Evolutionary conservation across 2,113 vertebrate genomes (phyloP).

Genomic region (Nematolebias whitei): DNA sequence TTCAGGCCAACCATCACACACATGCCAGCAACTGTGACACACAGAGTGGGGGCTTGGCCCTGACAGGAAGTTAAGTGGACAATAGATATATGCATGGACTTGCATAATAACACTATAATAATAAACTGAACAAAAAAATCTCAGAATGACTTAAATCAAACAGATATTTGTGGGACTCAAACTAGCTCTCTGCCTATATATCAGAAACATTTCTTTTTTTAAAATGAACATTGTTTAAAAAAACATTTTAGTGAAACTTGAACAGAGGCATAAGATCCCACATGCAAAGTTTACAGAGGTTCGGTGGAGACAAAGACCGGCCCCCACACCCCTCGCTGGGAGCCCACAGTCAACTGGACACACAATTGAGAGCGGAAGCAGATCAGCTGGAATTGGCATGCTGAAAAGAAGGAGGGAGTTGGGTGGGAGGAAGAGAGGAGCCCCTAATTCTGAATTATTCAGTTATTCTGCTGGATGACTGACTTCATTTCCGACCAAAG

Average conservation of each 20-base stretch:
- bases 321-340: slow-evolving; percentile 66
- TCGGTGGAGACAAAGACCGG: slow-evolving; percentile 70
- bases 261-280: slow-evolving; percentile 27
- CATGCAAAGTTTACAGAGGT: slow-evolving; percentile 56
- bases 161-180: neutral
- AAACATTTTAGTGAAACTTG: slow-evolving; percentile 34
- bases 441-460: slow-evolving; percentile 77
- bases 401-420: slow-evolving; percentile 20
- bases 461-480: slow-evolving; percentile 83
- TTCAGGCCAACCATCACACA: slow-evolving; percentile 68
- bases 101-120: neutral
- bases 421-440: slow-evolving; percentile 53
- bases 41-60: slow-evolving; percentile 38
- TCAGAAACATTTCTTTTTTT: slow-evolving; percentile 2
- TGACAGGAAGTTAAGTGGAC: slow-evolving; percentile 57
- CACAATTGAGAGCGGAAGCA: slow-evolving; percentile 78
- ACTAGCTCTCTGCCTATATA: neutral
- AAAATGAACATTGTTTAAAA: slow-evolving; percentile 12
- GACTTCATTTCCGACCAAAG: slow-evolving; percentile 80
- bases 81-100: slow-evolving; percentile 9
- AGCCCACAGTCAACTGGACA: slow-evolving; percentile 80
- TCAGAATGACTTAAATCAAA: neutral
- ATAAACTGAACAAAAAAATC: neutral
- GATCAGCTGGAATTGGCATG: slow-evolving; percentile 77
- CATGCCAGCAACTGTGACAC: slow-evolving; percentile 66